These are phyloP conservation scores for Papilio elwesi DNA, from an alignment of 2,888 invertebrate species.

Conservation along the genomic window DNA sequence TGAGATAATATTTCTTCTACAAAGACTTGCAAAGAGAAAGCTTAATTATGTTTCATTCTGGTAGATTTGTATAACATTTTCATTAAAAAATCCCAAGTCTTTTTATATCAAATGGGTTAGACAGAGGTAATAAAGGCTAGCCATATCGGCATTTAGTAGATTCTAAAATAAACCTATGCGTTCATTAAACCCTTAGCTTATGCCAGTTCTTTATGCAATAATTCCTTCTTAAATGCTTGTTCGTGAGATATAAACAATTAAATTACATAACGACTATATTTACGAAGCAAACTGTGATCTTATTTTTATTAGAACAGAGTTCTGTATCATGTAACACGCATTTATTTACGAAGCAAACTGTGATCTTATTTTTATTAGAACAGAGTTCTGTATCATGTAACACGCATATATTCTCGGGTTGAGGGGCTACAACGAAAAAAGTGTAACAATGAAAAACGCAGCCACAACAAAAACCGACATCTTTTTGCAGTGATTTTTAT, in stretches of 20 bases:
- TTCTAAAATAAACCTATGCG: too few species aligned
- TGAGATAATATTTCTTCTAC: slow-evolving; percentile 5
- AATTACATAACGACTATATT: slow-evolving; percentile 10
- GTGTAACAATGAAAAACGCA: background rate
- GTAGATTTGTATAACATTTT: too few species aligned
- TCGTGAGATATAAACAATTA: slow-evolving; percentile 18
- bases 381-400: background rate
- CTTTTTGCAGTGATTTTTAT: too few species aligned
- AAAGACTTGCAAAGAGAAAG: slow-evolving; percentile 1
- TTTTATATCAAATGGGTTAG: too few species aligned
- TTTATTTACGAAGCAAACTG: background rate
- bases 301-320: background rate
- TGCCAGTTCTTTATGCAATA: slow-evolving; percentile 12
- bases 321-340: background rate
- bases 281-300: background rate
- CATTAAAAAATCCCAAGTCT: too few species aligned
- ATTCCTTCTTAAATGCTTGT: slow-evolving; percentile 13
- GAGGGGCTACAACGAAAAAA: background rate
- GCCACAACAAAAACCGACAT: too few species aligned
- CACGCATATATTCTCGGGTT: background rate
- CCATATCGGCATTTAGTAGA: too few species aligned
- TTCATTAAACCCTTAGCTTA: slow-evolving; percentile 30
- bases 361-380: background rate
- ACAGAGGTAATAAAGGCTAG: too few species aligned
- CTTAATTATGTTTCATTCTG: background rate